phyloP scores from a whole-genome alignment of 2,888 invertebrate genomes.

The Drosophila antonietae region DNA sequence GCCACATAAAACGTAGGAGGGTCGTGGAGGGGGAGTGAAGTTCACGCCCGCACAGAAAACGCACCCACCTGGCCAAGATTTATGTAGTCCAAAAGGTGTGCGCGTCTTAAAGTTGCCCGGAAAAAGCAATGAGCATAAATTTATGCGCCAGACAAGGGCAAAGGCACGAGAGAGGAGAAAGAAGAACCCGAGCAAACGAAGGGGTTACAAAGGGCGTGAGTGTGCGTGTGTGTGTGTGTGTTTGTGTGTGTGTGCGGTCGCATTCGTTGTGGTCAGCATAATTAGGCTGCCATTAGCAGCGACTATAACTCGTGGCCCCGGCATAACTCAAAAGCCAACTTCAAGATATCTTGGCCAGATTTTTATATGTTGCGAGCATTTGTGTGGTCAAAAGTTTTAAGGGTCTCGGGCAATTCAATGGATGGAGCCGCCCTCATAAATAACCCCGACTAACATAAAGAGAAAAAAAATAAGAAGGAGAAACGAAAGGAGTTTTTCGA shows the following conservation, averaged over 20 bases:
- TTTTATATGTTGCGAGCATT: slow-evolving; percentile 2
- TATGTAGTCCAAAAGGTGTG: slow-evolving; percentile 70
- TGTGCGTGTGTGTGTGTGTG: not conserved
- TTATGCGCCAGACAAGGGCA: slow-evolving; percentile 51
- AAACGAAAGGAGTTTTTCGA: slow-evolving; percentile 40
- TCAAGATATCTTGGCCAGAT: slow-evolving; percentile 44
- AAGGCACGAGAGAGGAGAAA: not conserved
- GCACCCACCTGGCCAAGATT: slow-evolving; percentile 76
- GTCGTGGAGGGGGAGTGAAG: slow-evolving; percentile 1
- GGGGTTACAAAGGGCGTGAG: slow-evolving; percentile 1
- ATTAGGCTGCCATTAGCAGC: slow-evolving; percentile 75
- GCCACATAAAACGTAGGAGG: slow-evolving; percentile 26
- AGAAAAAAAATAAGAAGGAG: slow-evolving; percentile 14
- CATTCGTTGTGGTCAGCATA: slow-evolving; percentile 63
- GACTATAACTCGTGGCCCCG: slow-evolving; percentile 38
- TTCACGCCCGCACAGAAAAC: slow-evolving; percentile 33
- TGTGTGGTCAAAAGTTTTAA: slow-evolving; percentile 25
- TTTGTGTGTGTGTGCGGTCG: slow-evolving; percentile 24
- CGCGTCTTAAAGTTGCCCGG: slow-evolving; percentile 61
- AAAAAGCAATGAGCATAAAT: slow-evolving; percentile 56
- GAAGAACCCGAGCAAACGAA: not conserved
- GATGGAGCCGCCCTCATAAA: slow-evolving; percentile 51
- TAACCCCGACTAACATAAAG: slow-evolving; percentile 23
- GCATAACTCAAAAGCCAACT: slow-evolving; percentile 54
- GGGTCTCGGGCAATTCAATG: too few relatives aligned